These are phyloP conservation scores for Lutjanus erythropterus DNA, from an alignment of 2,113 vertebrate species.

Conservation along the genomic window DNA sequence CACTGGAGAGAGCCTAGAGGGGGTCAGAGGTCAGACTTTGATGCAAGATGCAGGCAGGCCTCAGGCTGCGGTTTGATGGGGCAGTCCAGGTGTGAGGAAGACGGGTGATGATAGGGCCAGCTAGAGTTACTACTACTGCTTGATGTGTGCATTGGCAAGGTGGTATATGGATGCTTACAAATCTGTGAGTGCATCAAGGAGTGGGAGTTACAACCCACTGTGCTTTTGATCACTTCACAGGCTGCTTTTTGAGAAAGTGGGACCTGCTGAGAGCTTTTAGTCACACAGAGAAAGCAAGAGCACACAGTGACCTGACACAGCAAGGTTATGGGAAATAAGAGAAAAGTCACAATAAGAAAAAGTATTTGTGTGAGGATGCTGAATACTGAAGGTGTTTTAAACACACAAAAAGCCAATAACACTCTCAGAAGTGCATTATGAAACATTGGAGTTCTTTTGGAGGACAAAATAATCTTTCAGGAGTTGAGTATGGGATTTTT, in stretches of 20 bases:
- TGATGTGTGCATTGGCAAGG: conserved; percentile 34
- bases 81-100: conserved; percentile 59
- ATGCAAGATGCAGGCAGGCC: conserved; percentile 38
- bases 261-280: conserved; percentile 60
- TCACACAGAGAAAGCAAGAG: conserved; percentile 24
- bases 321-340: conserved; percentile 7
- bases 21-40: conserved; percentile 65
- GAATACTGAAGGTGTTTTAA: not conserved
- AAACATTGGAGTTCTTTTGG: conserved; percentile 3
- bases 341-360: not conserved
- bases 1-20: not conserved
- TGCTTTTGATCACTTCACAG: conserved; percentile 68
- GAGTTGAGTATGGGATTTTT: conserved; percentile 8
- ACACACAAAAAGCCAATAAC: not conserved
- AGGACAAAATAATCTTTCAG: conserved; percentile 19
- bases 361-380: not conserved
- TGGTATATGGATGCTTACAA: conserved; percentile 16
- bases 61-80: conserved; percentile 50
- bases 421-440: not conserved
- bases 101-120: conserved; percentile 22
- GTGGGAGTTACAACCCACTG: conserved; percentile 37
- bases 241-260: conserved; percentile 8
- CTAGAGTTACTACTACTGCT: conserved; percentile 30
- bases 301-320: conserved; percentile 24
- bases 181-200: conserved; percentile 45